Base-by-base conservation (phyloP, 2,888 invertebrate species). In the Siphonodentalium dalli region DNA sequence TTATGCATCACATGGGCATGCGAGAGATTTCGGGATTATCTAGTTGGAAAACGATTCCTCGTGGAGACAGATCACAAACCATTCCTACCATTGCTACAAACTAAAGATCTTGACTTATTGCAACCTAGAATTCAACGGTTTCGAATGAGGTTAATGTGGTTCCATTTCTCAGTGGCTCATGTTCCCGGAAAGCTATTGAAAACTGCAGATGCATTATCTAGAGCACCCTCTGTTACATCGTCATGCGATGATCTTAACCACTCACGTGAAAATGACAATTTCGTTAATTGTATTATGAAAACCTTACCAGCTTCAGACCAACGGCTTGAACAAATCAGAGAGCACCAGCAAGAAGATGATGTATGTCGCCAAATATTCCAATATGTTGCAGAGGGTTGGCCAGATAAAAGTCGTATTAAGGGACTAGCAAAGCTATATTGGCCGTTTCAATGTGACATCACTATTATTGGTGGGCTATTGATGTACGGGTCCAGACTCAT, bases 61-160 rank as follows among this genome's bases (percentile, higher is more conserved):
- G 44, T 80, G 2, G 64, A 70, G 57, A 82, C 80, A 0, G 79
- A 82, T 54, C 79, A 81, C 61, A 78, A 77, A 54, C 80, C 79
- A 1, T 54, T 80, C 5, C 45, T 78, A 1, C 56, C 74, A 18
- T 50, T 82, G 3, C 41, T 82, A 11, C 63, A 71, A 44, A 68
- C 68, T 1, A 80, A 80, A 55, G 55, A 69, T 18, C 52, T 81
- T 15, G 69, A 69, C 41, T 75, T 76, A 9, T 53, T 82, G 5
- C 71, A 78, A 2, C 72, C 79, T 4, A 52, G 79, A 41, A 47
- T 82, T 13, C 78, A 82, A 53, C 41, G 78, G 28, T 69, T 82
- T 21, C 52, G 75, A 38, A 61, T 79, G 52, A 31, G 45, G 21
- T 48, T 77, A 3, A 65, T 74, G 66, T 26, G 72, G 13, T 79